A percentile compares a stretch with the other conserved stretches of the same genome.
These are phyloP conservation scores for Lasioglossum albipes DNA, from an alignment of 1,140 invertebrate species.

Conservation along the genomic window DNA sequence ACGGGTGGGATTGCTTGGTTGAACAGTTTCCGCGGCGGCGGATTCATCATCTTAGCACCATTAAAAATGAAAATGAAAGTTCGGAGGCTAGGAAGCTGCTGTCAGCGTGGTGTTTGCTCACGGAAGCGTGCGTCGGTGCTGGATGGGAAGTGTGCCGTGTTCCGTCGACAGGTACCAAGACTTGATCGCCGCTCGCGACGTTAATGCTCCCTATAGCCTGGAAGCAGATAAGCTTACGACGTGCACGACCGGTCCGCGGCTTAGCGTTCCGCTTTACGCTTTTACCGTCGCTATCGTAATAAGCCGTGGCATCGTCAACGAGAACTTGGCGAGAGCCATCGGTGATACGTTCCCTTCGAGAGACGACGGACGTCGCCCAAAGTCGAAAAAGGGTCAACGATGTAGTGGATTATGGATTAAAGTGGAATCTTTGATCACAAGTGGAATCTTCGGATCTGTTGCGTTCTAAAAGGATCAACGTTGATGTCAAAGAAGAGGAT, in stretches of 20 bases:
- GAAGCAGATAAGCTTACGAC: conserved; percentile 41
- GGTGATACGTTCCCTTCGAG: conserved; percentile 1
- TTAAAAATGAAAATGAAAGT: conserved; percentile 49
- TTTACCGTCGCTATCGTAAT: not conserved
- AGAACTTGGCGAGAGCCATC: not conserved
- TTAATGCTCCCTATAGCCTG: conserved; percentile 48
- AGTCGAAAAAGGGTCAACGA: not conserved
- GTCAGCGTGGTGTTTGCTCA: conserved; percentile 14
- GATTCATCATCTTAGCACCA: too few species aligned
- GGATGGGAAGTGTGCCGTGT: conserved; percentile 31
- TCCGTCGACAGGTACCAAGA: conserved; percentile 33
- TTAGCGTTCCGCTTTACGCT: not conserved
- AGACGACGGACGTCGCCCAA: not conserved
- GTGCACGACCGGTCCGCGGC: conserved; percentile 4
- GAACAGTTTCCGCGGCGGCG: too few species aligned
- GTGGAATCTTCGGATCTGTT: not conserved
- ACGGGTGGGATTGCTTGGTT: too few species aligned
- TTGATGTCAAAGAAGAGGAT: not conserved
- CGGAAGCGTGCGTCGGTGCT: conserved; percentile 24
- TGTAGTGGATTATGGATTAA: not conserved
- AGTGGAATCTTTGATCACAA: not conserved
- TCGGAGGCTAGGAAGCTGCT: not conserved
- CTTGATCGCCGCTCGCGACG: conserved; percentile 38
- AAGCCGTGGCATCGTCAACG: not conserved
- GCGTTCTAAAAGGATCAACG: too few species aligned